These are phyloP conservation scores for Potorous gilbertii DNA, from an alignment of 2,797 vertebrate species.

Conservation along the genomic window DNA sequence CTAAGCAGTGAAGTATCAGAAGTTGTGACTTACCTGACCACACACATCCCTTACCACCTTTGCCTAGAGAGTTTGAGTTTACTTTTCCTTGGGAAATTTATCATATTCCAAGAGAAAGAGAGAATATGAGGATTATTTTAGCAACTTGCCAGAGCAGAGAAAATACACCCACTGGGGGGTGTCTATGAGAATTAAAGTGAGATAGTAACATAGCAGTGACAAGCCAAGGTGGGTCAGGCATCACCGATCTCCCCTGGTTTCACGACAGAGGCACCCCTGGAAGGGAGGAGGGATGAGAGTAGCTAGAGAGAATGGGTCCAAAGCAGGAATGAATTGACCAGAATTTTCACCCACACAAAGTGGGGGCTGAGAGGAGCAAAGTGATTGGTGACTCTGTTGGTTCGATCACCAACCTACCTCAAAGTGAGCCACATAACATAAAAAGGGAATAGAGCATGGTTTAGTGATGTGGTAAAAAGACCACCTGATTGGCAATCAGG, in stretches of 20 bases:
- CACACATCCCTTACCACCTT: not conserved
- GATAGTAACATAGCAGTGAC: not conserved
- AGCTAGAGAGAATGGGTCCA: not conserved
- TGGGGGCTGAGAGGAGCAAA: not conserved
- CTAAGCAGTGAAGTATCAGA: not conserved
- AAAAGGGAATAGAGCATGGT: not conserved
- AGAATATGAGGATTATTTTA: not conserved
- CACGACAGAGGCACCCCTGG: not conserved
- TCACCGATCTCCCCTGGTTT: not conserved
- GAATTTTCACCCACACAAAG: not conserved
- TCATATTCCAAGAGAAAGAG: not conserved
- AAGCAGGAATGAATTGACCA: not conserved
- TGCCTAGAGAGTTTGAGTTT: not conserved
- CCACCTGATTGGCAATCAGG: not conserved
- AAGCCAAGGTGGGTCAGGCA: not conserved
- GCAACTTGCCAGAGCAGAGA: not conserved
- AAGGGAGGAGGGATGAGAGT: not conserved
- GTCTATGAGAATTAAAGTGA: not conserved
- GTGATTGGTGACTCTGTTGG: not conserved
- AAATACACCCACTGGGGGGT: not conserved
- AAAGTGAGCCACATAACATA: not conserved
- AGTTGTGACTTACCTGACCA: not conserved
- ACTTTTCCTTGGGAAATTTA: not conserved
- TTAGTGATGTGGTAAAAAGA: not conserved
- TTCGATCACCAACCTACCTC: not conserved